Evolutionary conservation across 2,797 vertebrate species (phyloP).

Genomic region (Rallus crepitans): DNA sequence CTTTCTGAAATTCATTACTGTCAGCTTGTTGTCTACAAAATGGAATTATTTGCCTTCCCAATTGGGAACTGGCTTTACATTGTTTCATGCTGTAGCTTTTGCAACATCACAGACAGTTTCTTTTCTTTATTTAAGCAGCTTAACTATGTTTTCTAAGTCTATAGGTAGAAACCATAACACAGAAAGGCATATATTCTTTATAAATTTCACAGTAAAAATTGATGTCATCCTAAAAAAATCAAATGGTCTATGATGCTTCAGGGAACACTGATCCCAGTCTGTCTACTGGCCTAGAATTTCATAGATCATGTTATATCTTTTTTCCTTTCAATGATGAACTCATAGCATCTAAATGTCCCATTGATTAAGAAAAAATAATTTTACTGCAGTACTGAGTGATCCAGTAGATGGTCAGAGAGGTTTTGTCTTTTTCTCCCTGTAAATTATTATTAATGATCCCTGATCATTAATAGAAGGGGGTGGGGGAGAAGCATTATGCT

Average conservation of each 20-base stretch:
- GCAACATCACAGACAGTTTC: constrained; percentile 49
- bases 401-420: neutral
- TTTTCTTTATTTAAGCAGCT: constrained; percentile 65
- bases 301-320: fast-evolving
- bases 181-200: constrained; percentile 29
- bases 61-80: neutral
- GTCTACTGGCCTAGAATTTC: neutral
- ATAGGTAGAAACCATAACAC: constrained; percentile 11
- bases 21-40: constrained; percentile 33
- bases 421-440: neutral
- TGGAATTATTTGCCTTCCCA: neutral
- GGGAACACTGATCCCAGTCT: neutral
- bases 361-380: neutral
- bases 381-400: neutral
- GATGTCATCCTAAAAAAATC: constrained; percentile 4
- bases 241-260: neutral
- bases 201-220: constrained; percentile 42
- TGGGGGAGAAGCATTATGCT: neutral
- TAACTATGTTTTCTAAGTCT: constrained; percentile 42
- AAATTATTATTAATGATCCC: constrained; percentile 29
- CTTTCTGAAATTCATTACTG: constrained; percentile 41
- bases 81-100: constrained; percentile 6
- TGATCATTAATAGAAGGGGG: neutral
- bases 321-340: neutral
- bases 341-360: neutral